Evolutionary conservation across 2,113 vertebrate species (phyloP).

Genomic region (Silurus meridionalis): DNA sequence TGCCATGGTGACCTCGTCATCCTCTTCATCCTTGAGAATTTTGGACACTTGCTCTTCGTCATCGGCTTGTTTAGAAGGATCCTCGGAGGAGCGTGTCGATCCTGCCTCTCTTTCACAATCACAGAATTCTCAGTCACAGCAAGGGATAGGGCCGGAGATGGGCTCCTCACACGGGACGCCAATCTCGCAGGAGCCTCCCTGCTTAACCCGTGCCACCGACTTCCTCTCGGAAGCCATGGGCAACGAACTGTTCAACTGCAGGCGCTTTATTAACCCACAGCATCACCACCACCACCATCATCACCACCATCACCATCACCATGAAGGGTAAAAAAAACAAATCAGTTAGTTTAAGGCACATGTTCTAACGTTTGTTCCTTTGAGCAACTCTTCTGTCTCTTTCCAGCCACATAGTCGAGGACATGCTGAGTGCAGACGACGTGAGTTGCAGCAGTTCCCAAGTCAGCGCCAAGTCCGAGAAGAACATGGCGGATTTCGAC

Average conservation of each 20-base stretch:
- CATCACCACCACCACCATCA: slow-evolving; percentile 92
- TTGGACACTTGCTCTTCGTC: slow-evolving; percentile 81
- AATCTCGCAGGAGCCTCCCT: slow-evolving; percentile 86
- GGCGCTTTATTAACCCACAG: slow-evolving; percentile 92
- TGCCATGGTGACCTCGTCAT: slow-evolving; percentile 58
- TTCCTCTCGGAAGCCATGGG: slow-evolving; percentile 94
- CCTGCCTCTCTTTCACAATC: slow-evolving; percentile 34
- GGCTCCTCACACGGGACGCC: slow-evolving; percentile 81
- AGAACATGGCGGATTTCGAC: slow-evolving; percentile 99
- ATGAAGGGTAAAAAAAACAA: slow-evolving; percentile 82
- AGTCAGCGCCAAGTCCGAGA: slow-evolving; percentile 99
- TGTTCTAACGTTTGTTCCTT: neutral
- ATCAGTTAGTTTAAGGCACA: neutral
- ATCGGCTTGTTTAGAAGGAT: slow-evolving; percentile 65
- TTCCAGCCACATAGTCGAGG: slow-evolving; percentile 90
- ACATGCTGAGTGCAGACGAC: slow-evolving; percentile 97
- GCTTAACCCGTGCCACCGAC: slow-evolving; percentile 84
- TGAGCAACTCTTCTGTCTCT: neutral
- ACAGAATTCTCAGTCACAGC: slow-evolving; percentile 43
- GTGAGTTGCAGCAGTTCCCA: slow-evolving; percentile 99
- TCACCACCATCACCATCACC: slow-evolving; percentile 74
- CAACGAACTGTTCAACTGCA: slow-evolving; percentile 93
- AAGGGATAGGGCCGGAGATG: slow-evolving; percentile 70
- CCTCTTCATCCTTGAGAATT: slow-evolving; percentile 82
- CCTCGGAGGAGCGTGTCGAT: slow-evolving; percentile 75